Base-by-base conservation (phyloP, 2,113 vertebrate genomes). In the Hydrochoerus hydrochaeris region DNA sequence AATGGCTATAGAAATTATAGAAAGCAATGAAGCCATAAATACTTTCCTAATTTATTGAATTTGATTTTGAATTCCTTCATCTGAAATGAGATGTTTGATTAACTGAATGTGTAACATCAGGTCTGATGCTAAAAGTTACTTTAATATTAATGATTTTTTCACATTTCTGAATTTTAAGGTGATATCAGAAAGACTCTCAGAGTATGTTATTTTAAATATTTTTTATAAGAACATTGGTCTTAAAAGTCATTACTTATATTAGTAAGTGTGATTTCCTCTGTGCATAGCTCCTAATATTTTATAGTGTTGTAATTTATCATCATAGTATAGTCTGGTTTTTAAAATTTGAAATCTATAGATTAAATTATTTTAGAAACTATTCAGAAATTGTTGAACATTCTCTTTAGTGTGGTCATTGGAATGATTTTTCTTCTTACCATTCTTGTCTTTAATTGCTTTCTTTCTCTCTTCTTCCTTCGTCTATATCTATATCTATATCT, bases 151-250 rank as follows among this genome's bases (percentile, higher is more conserved):
- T 49, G 63, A 60, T 9, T 38, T 52, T 54, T 96, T 87, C 60
- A 94, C 19, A 90, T 62, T 93, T 52, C 30, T 95, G n/a, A 95
- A 78, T 92, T 96, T 87, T 90, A 96, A 65, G 85, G 77, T 85
- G 38, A 17, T 92, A 38, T 87, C 30, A 87, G 62, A 87, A 86
- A 94, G 71, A 73, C 4, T 84, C n/a, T 65, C 41, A 83, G 71
- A 35, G 12, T 88, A 57, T 75, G 69, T n/a, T 77, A 44, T 91
- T 82, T 88, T 71, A 60, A 91, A 20, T 73, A 81, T 86, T 91
- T 89, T 94, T 77, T 52, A 57, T 41, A 38, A 73, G 83, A 84
- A 13, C 10, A 80, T 91, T n/a, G 82, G 20, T 82, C 75, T 95
- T 82, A n/a, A 85, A 91, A 88, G 6, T 63, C 30, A 63, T 82